Evolutionary conservation across 2,888 invertebrate species (phyloP), one percentile per base, ranked within the genome.

Genomic region (Dicyrtomina minuta): DNA sequence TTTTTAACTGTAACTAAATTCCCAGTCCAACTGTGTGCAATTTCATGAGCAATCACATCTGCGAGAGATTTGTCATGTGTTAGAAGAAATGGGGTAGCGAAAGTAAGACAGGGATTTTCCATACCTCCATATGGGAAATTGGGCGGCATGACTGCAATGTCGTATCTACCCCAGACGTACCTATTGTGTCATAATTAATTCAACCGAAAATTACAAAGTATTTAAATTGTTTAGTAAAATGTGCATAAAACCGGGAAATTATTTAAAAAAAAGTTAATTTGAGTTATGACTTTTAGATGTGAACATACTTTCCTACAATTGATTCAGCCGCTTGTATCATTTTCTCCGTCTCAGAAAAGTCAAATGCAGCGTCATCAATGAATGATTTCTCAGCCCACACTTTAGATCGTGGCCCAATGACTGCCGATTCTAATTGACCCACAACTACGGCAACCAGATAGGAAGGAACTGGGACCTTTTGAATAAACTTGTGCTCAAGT

Each of bases 31-130:
- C 92, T 94, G 84, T 97, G 96, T 69, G 94, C 88, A 77, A 97
- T 95, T 84, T 97, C 96, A 82, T 97, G 96, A 2, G 94, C 93
- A 75, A 97, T 89, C 0, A 96, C 94, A 81, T 89, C 88, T 0
- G 92, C 93, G 77, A 93, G 84, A n/a, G 95, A 95, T 71, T 90
- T 87, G 82, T 97, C 5, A 96, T 96, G 0, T 96, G 56, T 56
- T 3, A 56, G 24, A 13, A 56, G 27, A 12, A 15, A 26, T 13
- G 56, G 56, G 15, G 56, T 96, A 2, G 95, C 90, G 83, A 96
- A 96, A 0, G 96, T 96, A 61, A 96, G 83, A 81, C 95, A 96
- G 0, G 96, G 96, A 84, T 96, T 96, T 83, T 96, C 96, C 96
- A 96, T 96, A 6, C 53, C 60, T 0, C 96, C 96, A 81, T 88